Base-by-base conservation (phyloP, 2,888 invertebrate species). In the Cistogaster globosa region DNA sequence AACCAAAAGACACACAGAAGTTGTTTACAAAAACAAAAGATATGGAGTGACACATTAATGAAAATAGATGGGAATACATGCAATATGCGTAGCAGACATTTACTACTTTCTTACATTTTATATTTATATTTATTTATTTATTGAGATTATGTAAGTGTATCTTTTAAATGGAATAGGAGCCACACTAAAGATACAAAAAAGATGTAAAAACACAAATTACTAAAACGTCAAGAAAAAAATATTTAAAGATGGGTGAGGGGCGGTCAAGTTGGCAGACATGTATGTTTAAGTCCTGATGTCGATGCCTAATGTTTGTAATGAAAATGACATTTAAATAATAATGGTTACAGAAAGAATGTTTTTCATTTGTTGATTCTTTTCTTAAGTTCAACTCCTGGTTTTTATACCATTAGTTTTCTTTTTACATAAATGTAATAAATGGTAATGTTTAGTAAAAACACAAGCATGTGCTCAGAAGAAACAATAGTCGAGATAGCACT, bases 31-130 rank as follows among this genome's bases (percentile, higher is more conserved):
- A 71, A 60, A 55, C 55, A 14, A 38, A 57, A 74, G 78, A 77
- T 74, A 63, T 62, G 12, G 60, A 75, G 69, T 78, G 82, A 85
- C 85, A 85, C 78, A 75, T 79, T 82, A 85, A 85, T 85, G 82
- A 85, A 78, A 82, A 85, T 85, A 65, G 22, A 85, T 85, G 85
- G 65, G 65, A 75, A 72, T 74, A 85, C 71, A 78, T 78, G 75
- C 68, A 63, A 78, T 78, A 62, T 74, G 74, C 74, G 58, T 62
- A 74, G 38, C 65, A 74, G 74, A 71, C 32, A 77, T 69, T 78
- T 80, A 65, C 48, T 71, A 18, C 42, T 67, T 72, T 51, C 60
- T 36, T 77, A 69, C 60, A 71, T 57, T 62, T n/a, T n/a, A 20
- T 18, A 11, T 32, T 32, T 32, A 32, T 32, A 4, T 32, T 4